Base-by-base conservation (phyloP, 2,888 invertebrate species). In the Chironomus tentans region DNA sequence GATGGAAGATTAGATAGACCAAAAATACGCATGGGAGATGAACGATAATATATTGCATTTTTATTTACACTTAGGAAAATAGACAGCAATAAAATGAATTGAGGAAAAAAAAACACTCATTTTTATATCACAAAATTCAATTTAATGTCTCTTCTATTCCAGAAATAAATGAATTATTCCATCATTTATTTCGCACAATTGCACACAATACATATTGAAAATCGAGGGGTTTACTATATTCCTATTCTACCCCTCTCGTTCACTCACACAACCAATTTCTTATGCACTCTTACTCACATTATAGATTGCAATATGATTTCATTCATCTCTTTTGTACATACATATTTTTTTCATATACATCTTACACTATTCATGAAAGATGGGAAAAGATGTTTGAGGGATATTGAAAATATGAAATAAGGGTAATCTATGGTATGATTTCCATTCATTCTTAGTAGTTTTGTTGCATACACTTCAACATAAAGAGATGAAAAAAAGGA, bases 111-210 rank as follows among this genome's bases (percentile, higher is more conserved):
- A 65, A 65, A 22, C 21, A 68, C 48, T 68, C 68, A 68, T 47
- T 74, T 62, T 48, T 18, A 46, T 48, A 68, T 74, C 65, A 15
- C 47, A 15, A 38, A 38, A 28, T 18, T 68, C 68, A 38, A 68
- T 68, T 46, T 13, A 68, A 68, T 68, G 15, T 68, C 38, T 65
- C 65, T 65, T 24, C 24, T 65, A 38, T 46, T 74, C 47, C 61
- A 56, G 73, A 65, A 74, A 74, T 74, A 74, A 74, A 65, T 46
- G 74, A 74, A 74, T 74, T 74, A 74, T 74, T 74, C 74, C 74
- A 74, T 68, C 74, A 74, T 74, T 74, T 74, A 74, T 74, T 74
- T 74, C 74, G 48, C 74, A 74, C 74, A 74, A 74, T 74, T 74
- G 74, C 65, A 56, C 56, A 56, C 18, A 56, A 56, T 56, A 56